Evolutionary conservation across 2,888 invertebrate species (phyloP), one percentile per base, ranked within the genome.

Genomic region (Helleia helle): DNA sequence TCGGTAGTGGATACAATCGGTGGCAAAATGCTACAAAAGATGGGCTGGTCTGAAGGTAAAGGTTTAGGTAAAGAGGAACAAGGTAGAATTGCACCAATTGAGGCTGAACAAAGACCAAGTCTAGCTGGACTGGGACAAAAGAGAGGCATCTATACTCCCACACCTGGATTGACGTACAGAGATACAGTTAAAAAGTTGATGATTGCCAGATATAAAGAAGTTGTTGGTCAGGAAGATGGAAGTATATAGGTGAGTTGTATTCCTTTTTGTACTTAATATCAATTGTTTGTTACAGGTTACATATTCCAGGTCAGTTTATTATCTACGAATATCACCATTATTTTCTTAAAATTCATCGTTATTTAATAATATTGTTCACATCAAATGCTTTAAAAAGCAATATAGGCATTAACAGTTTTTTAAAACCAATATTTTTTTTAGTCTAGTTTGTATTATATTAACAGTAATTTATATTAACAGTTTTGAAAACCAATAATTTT

Each of bases 41-140:
- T 99, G 99, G 99, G 99, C 3, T 99, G 99, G 99, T 93, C 93
- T 4, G 96, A 96, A 66, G 99, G 99, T 0, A 92, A 95, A 83
- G 99, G 99, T 0, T 83, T 99, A 13, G 99, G 99, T 0, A 94
- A 94, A 67, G 88, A 90, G 40, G 96, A 96, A 65, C 98, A 99
- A 74, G 98, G 96, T 8, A 87, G 96, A 56, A 94, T 95, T 14
- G 94, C 93, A 40, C 97, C 97, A 36, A 95, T 98, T 49, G 94
- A 96, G 87, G 94, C 93, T 46, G 76, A 79, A 48, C 77, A 79
- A 42, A 63, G 95, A 38, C 88, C 89, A 2, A 87, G 88, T 40
- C 89, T 93, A 12, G 95, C 94, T 2, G 98, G 98, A 0, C 81
- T 98, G 24, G 97, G 97, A 0, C 93, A 92, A 45, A 93, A 94